These are phyloP conservation scores for Amphiprion ocellaris DNA, from an alignment of 2,113 vertebrate genomes.

Conservation along the genomic window DNA sequence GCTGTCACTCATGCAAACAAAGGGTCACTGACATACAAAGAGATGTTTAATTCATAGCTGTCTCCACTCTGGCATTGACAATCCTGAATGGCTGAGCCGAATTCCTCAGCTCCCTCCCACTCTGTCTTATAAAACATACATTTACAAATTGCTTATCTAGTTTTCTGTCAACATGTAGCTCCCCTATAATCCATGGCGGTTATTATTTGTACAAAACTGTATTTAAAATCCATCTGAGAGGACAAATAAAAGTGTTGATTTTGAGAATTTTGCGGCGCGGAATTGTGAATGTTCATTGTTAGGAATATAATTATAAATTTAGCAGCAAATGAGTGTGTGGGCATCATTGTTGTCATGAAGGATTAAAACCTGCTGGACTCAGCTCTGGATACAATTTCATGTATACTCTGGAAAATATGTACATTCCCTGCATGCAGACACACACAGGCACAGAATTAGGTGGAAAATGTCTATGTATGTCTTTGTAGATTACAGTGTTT, in stretches of 20 bases:
- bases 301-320: not conserved
- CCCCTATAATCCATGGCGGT: slow-evolving; percentile 19
- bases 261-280: not conserved
- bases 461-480: not conserved
- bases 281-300: not conserved
- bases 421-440: not conserved
- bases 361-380: slow-evolving; percentile 3
- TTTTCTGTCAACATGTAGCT: slow-evolving; percentile 33
- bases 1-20: slow-evolving; percentile 43
- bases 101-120: slow-evolving; percentile 12
- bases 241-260: not conserved
- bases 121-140: slow-evolving; percentile 38
- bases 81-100: slow-evolving; percentile 39
- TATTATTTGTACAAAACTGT: slow-evolving; percentile 36
- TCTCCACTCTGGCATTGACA: slow-evolving; percentile 42
- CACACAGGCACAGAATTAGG: not conserved
- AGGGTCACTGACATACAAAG: slow-evolving; percentile 51
- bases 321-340: slow-evolving; percentile 12
- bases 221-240: slow-evolving; percentile 6
- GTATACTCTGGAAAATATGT: not conserved
- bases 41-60: slow-evolving; percentile 71
- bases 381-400: too few species aligned
- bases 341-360: not conserved
- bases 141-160: slow-evolving; percentile 27
- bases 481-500: not conserved